Base-by-base conservation (phyloP, 2,888 invertebrate genomes). In the Euspilapteryx auroguttella region DNA sequence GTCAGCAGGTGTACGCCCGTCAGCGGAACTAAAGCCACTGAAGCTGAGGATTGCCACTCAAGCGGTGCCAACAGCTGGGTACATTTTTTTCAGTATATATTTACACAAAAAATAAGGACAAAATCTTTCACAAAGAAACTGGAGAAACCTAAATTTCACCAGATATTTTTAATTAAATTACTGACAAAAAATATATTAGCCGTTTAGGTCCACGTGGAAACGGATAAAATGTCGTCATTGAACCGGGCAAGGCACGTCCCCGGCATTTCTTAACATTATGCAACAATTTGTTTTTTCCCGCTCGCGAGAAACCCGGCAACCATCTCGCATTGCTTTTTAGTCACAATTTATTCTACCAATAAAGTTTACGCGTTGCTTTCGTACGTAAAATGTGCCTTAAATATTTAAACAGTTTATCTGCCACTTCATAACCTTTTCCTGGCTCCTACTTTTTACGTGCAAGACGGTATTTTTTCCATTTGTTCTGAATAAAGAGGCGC, bases 311-410 rank as follows among this genome's bases (percentile, higher is more conserved):
- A 55, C 62, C 56, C 48, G 56, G 51, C 49, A 42, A 53, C 49
- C 54, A 54, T 17, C 21, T 29, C 50, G 49, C 53, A 50, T 49
- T 57, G 61, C 63, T 65, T 66, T 64, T 66, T 64, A 59, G 63
- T 63, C 62, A 46, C 63, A 64, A 65, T 68, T 68, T 66, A 65
- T 66, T 57, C 55, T 54, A 44, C 56, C 57, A 65, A 66, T 65
- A 64, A 64, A 68, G 54, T 63, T 63, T 54, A 50, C 54, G 55
- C 52, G 52, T 53, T 61, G 56, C 59, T 61, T 61, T 59, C 50
- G 47, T 52, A 54, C 51, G 45, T 49, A 46, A 52, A 59, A 55
- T 61, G 51, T 49, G 55, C 45, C 49, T 62, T 50, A 62, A 65
- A 63, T 66, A 66, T 65, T 66, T 58, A 64, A 62, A 53, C 54